Base-by-base conservation (phyloP, 2,113 vertebrate species). In the Haliaeetus leucogaster region DNA sequence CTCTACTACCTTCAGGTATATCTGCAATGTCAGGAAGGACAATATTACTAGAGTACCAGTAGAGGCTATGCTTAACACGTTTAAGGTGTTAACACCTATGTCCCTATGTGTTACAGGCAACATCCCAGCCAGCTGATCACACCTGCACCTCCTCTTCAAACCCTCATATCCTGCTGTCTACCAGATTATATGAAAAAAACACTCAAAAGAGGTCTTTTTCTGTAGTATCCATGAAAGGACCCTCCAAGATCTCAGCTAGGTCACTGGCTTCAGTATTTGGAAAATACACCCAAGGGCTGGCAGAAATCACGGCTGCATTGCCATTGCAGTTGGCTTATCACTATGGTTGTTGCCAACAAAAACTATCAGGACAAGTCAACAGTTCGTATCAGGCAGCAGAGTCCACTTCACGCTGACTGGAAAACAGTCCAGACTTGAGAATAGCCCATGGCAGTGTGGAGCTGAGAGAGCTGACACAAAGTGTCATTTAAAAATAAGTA, bases 361-460 rank as follows among this genome's bases (percentile, higher is more conserved):
- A 96, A 76, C 78, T 61, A 86, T 34, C 12, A 71, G 66, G 27
- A 82, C 71, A 68, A 90, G 90, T 42, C 74, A 93, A 67, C 42
- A 80, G 88, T 52, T 94, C 72, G 7, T 27, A 80, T 71, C 58
- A 83, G 82, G 79, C 76, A 89, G 70, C 63, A 62, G 16, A 67
- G 36, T 34, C 38, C 62, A 91, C 85, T 94, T 58, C 81, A 87
- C 1, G 7, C 66, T 36, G 78, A 56, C 79, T 9, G 25, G 82
- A 90, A 95, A 90, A 83, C 86, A 92, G 70, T 55, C 36, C 66
- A 86, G 92, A 80, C 67, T 81, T 53, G 45, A 94, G 90, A 91
- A 92, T 0, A 73, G 85, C 90, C 71, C 71, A 38, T 0, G 13
- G 95, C 67, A 82, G 48, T 5, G 67, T 29, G 47, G 42, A 73